Evolutionary conservation across 1,140 invertebrate genomes (phyloP).

Genomic region (Littorina saxatilis): DNA sequence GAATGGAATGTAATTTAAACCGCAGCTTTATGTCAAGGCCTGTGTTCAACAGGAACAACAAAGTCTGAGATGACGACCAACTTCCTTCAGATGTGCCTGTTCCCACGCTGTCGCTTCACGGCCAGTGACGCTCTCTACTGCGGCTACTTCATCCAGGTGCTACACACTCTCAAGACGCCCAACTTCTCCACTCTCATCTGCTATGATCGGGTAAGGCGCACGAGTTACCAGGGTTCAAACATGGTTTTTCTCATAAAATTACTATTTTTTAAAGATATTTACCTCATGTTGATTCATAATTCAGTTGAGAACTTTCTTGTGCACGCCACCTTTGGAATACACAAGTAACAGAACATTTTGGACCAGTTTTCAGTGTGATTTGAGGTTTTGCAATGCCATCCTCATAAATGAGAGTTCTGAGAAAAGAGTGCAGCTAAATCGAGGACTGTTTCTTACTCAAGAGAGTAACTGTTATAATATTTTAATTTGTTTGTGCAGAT

Average conservation of each 20-base stretch:
- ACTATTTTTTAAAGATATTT: neutral
- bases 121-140: slow-evolving; percentile 97
- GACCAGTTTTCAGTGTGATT: no score
- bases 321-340: no score
- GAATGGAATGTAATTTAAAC: no score
- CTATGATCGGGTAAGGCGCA: slow-evolving; percentile 93
- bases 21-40: no score
- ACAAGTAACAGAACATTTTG: no score
- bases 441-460: no score
- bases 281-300: no score
- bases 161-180: slow-evolving; percentile 95
- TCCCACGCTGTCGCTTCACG: slow-evolving; percentile 96
- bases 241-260: neutral
- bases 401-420: no score
- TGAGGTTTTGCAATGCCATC: no score
- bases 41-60: slow-evolving; percentile 87
- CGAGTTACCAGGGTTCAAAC: neutral
- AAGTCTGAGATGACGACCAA: slow-evolving; percentile 97
- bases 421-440: no score
- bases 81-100: slow-evolving; percentile 95
- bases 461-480: no score
- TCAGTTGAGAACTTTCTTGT: no score
- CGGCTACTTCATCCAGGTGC: slow-evolving; percentile 96
- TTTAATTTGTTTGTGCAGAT: slow-evolving; percentile 86
- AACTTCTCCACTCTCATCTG: slow-evolving; percentile 98